Conservation (phyloP, 2,113 vertebrate genomes). For the Heterochromis multidens region DNA sequence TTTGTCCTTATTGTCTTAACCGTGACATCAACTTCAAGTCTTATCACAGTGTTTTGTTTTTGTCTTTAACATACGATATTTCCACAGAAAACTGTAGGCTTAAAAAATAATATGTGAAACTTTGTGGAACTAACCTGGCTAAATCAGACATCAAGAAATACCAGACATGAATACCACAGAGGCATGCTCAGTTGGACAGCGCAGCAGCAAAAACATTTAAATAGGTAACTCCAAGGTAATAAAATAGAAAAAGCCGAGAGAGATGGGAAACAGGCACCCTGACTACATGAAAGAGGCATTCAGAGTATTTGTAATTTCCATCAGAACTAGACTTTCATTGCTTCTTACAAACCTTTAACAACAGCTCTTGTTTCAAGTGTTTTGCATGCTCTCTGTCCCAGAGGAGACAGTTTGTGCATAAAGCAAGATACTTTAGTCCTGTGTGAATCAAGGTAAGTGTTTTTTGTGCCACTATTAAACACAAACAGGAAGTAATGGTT, state of each 20-base stretch:
- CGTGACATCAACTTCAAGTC: not conserved
- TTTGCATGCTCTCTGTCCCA: not conserved
- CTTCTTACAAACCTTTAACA: not conserved
- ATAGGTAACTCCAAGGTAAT: not conserved
- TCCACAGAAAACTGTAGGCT: not conserved
- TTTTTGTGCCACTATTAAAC: not conserved
- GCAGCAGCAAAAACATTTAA: not conserved
- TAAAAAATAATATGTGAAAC: not conserved
- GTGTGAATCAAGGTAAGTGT: not conserved
- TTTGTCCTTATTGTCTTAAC: not conserved
- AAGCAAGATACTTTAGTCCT: not conserved
- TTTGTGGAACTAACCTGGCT: not conserved
- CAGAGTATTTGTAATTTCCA: slow-evolving; percentile 11
- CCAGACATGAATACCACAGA: not conserved
- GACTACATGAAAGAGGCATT: not conserved
- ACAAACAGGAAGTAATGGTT: not conserved
- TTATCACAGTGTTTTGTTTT: not conserved
- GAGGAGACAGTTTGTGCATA: not conserved
- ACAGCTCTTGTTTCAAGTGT: not conserved
- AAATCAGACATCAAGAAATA: not conserved
- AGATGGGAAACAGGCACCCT: slow-evolving; percentile 6
- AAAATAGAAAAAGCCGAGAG: not conserved
- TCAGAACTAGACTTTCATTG: not conserved
- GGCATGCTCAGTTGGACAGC: not conserved
- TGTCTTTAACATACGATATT: not conserved